Percentiles rank a stretch among this genome's conserved stretches.
phyloP scores from a whole-genome alignment of 2,888 invertebrate species.

The Drosophila mettleri region DNA sequence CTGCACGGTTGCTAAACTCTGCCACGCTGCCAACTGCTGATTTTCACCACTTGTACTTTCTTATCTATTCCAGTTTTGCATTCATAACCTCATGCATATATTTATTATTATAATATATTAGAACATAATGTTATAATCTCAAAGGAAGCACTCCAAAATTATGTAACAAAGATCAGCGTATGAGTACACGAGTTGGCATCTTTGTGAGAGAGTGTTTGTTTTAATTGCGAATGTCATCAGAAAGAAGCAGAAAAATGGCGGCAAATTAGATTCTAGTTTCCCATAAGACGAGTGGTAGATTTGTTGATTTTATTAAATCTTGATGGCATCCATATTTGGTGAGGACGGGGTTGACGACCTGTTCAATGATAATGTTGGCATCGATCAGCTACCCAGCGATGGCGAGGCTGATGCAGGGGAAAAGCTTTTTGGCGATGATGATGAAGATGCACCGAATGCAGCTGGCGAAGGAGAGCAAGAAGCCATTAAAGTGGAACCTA shows the following conservation, averaged over 20 bases:
- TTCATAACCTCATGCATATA: neutral
- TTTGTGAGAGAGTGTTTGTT: slow-evolving; percentile 1
- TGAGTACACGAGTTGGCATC: slow-evolving; percentile 45
- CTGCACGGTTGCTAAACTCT: slow-evolving; percentile 58
- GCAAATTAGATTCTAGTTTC: slow-evolving; percentile 51
- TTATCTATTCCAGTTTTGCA: neutral
- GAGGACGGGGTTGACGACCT: slow-evolving; percentile 80
- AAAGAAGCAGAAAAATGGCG: slow-evolving; percentile 69
- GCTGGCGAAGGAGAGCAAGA: slow-evolving; percentile 85
- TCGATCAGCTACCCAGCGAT: slow-evolving; percentile 85
- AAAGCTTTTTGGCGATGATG: slow-evolving; percentile 83
- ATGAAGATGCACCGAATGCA: slow-evolving; percentile 82
- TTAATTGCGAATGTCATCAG: slow-evolving; percentile 22
- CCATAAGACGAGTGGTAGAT: slow-evolving; percentile 28
- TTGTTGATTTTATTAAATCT: slow-evolving; percentile 8
- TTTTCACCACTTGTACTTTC: slow-evolving; percentile 12
- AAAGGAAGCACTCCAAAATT: slow-evolving; percentile 19
- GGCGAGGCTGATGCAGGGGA: slow-evolving; percentile 82
- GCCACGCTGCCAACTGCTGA: slow-evolving; percentile 58
- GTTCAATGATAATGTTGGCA: slow-evolving; percentile 77
- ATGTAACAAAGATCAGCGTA: slow-evolving; percentile 44
- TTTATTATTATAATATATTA: neutral
- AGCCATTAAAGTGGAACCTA: slow-evolving; percentile 84
- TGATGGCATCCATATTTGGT: slow-evolving; percentile 79
- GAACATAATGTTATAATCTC: neutral